Base-by-base conservation (phyloP, 2,797 vertebrate species). In the Synanceia verrucosa region DNA sequence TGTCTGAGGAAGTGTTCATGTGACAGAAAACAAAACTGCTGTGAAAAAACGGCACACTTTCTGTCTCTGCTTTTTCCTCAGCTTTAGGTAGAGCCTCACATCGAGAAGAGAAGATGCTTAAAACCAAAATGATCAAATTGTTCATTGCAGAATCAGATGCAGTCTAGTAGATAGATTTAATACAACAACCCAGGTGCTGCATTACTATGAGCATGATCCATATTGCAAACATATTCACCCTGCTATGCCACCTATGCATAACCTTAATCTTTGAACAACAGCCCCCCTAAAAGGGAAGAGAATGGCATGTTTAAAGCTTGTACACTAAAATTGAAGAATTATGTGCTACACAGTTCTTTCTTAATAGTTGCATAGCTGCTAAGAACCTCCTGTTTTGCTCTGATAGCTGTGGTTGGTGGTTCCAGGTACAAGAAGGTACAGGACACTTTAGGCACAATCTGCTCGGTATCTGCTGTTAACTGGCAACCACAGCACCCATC, bases 381-480 rank as follows among this genome's bases (percentile, higher is more conserved):
- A 14, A 61, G 78, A 81, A 78, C 78, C 53, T 78, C 44, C 52
- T 81, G 79, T 88, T 74, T 73, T 53, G 28, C 78, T 72, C 60
- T 58, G 47, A 79, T 62, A 51, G 28, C 19, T 44, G 33, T 14
- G 1, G 43, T 24, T n/a, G 31, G 56, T 69, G 61, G 71, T 86
- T 79, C 80, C 78, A 81, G 80, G 82, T 76, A 83, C 82, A 34
- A 44, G 48, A 59, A 52, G 63, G n/a, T 57, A 65, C 21, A 28
- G 0, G 44, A 57, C n/a, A 31, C 13, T 18, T 44, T n/a, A 44
- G 37, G 70, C 37, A 78, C 66, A 60, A 41, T 21, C 46, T 67
- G 69, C 55, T 72, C 73, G 23, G 6, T 12, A 53, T 51, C 36
- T 66, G 16, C 44, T 9, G 23, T 33, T 47, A 2, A 5, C 34